phyloP scores from a whole-genome alignment of 2,797 vertebrate genomes.

The Adrianichthys oophorus region DNA sequence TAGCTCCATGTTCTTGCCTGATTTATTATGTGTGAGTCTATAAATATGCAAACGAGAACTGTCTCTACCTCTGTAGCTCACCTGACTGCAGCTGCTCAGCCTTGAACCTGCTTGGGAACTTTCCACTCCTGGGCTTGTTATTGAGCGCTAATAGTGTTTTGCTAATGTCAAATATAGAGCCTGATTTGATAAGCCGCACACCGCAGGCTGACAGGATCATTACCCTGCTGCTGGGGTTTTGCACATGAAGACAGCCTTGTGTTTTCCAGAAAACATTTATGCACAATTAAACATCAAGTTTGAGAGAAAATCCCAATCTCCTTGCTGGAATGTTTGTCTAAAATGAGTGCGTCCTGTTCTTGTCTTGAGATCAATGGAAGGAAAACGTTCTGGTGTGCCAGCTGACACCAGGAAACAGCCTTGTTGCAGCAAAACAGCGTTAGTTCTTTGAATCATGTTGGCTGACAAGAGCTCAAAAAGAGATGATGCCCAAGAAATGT shows the following conservation, averaged over 20 bases:
- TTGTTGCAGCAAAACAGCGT: conserved; percentile 39
- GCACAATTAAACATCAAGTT: neutral
- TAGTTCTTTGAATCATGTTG: conserved; percentile 2
- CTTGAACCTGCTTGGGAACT: conserved; percentile 7
- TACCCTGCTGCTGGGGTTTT: too few relatives aligned
- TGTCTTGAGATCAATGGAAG: conserved; percentile 17
- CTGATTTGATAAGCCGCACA: conserved; percentile 1
- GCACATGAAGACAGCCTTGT: neutral
- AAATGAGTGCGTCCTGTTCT: conserved; percentile 2
- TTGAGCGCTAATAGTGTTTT: conserved; percentile 6
- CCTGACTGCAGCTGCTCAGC: neutral
- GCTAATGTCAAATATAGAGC: conserved; percentile 6
- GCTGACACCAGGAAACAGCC: conserved; percentile 37
- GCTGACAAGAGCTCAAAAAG: neutral
- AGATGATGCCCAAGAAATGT: conserved; percentile 29
- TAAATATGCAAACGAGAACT: conserved; percentile 14
- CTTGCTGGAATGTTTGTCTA: neutral
- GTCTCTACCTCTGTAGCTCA: neutral
- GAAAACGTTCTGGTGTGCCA: conserved; percentile 26
- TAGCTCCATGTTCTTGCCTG: neutral
- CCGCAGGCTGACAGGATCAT: neutral
- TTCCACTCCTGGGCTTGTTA: conserved; percentile 10
- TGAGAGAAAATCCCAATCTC: conserved; percentile 4
- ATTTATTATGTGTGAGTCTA: conserved; percentile 9
- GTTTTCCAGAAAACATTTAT: neutral